A percentile compares a stretch with the other conserved stretches of the same genome.
phyloP scores from a whole-genome alignment of 2,113 vertebrate species.

The Cryptoleucopteryx plumbea region DNA sequence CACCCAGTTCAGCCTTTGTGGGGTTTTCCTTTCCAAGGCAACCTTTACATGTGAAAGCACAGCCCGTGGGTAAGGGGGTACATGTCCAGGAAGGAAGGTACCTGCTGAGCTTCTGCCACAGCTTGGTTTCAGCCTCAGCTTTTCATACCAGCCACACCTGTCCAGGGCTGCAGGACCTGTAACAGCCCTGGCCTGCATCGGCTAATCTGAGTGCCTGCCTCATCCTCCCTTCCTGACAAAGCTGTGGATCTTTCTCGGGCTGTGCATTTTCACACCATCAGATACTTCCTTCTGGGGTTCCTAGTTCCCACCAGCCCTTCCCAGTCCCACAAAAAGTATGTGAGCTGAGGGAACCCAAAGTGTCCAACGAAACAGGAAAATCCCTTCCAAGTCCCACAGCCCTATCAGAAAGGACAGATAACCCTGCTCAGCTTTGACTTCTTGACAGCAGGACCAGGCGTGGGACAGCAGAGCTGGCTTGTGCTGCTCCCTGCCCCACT shows the following conservation, averaged over 20 bases:
- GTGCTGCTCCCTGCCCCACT: neutral
- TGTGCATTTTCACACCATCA: neutral
- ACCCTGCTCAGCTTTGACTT: neutral
- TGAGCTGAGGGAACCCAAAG: neutral
- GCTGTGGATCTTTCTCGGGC: neutral
- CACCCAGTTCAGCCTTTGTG: neutral
- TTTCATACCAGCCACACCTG: neutral
- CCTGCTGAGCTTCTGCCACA: neutral
- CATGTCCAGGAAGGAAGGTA: neutral
- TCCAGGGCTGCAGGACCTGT: neutral
- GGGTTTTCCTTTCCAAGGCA: neutral
- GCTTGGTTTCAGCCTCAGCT: neutral
- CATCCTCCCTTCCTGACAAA: neutral
- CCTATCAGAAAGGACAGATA: neutral
- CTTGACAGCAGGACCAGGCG: neutral
- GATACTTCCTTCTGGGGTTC: neutral
- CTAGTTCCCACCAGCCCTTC: neutral
- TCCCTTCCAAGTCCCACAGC: neutral
- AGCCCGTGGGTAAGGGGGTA: neutral
- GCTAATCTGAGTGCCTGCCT: neutral
- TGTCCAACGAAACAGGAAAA: neutral
- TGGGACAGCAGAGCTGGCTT: neutral
- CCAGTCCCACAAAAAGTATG: neutral
- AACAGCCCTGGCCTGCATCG: neutral
- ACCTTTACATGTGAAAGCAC: neutral